Conservation (phyloP, 2,797 vertebrate genomes). For the Crax fasciolata region DNA sequence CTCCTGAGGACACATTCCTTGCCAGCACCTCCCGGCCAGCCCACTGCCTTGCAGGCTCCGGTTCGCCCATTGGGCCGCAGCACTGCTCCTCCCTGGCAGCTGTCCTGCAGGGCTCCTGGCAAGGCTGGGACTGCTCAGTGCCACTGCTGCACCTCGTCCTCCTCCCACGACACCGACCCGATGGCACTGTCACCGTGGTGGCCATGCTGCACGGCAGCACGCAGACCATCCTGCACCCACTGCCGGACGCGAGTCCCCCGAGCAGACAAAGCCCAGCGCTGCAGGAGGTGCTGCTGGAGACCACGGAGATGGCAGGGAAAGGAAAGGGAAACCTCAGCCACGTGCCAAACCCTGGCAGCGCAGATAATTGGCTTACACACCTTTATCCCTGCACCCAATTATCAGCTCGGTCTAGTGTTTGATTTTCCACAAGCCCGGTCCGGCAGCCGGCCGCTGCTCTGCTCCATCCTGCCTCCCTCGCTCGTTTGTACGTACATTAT, state of each 20-base stretch:
- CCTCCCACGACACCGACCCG: too few species aligned
- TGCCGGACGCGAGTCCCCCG: rapidly evolving
- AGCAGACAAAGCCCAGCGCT: not conserved
- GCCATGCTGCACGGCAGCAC: not conserved
- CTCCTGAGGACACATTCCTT: too few species aligned
- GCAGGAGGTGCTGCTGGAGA: not conserved
- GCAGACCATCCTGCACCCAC: not conserved
- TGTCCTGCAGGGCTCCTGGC: too few species aligned
- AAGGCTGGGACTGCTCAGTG: too few species aligned
- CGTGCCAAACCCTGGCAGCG: not conserved
- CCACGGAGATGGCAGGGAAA: rapidly evolving
- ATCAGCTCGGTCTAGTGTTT: conserved; percentile 8
- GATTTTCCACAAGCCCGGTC: not conserved
- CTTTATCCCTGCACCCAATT: conserved; percentile 7
- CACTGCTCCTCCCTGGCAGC: too few species aligned
- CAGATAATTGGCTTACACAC: conserved; percentile 15
- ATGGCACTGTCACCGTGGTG: too few species aligned
- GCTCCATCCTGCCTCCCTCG: not conserved
- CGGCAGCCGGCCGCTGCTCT: not conserved
- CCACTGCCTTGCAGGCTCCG: too few species aligned
- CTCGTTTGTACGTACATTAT: conserved; percentile 9
- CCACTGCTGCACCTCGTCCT: too few species aligned
- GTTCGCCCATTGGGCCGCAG: too few species aligned
- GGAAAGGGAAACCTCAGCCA: not conserved
- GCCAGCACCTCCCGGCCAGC: too few species aligned